Evolutionary conservation across 2,888 invertebrate species (phyloP).

Genomic region (Sacculina carcini): DNA sequence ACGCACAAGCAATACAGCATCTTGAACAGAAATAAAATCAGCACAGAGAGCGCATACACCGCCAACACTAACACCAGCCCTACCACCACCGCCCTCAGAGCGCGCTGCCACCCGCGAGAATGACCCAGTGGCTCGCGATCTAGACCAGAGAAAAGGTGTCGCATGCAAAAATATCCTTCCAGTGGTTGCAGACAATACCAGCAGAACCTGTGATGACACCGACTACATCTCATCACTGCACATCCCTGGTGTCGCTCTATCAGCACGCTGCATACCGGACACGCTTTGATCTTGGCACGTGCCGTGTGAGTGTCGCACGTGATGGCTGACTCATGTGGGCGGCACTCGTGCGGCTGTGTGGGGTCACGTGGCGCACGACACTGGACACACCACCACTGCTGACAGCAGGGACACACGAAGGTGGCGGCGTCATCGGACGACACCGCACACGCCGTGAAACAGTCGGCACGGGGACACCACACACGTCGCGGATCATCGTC

Average conservation of each 20-base stretch:
- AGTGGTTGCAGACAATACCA: constrained; percentile 92
- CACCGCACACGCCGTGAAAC: constrained; percentile 76
- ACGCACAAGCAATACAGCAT: too few species aligned
- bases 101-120: constrained; percentile 88
- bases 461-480: constrained; percentile 83
- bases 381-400: constrained; percentile 4
- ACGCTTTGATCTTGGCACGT: constrained; percentile 51
- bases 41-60: too few species aligned
- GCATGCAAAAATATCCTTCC: constrained; percentile 84
- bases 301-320: background rate
- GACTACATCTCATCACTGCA: constrained; percentile 97
- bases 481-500: constrained; percentile 70
- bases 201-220: constrained; percentile 94
- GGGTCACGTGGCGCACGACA: background rate
- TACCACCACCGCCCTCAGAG: constrained; percentile 66
- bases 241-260: constrained; percentile 95
- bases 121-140: constrained; percentile 94
- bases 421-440: constrained; percentile 27
- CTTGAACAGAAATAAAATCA: constrained; percentile 85
- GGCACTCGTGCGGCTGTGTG: constrained; percentile 18
- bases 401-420: constrained; percentile 17
- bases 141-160: constrained; percentile 94
- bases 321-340: too few species aligned
- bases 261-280: constrained; percentile 60
- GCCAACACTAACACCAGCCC: constrained; percentile 70